These are phyloP conservation scores for Lepidiolamprologus cunningtoni DNA, from an alignment of 2,113 vertebrate species.

Conservation along the genomic window DNA sequence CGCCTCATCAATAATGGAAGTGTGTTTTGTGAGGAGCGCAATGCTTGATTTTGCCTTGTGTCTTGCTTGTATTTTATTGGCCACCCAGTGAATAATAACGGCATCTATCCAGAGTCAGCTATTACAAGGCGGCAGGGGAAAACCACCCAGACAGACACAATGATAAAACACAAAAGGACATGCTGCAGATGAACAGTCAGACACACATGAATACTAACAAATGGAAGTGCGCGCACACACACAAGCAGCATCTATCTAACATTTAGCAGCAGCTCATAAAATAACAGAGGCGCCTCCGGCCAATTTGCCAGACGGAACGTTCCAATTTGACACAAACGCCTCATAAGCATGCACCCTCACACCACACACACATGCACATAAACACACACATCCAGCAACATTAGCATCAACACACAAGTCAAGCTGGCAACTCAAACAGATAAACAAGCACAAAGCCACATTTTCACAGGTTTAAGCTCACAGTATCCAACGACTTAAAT, in stretches of 20 bases:
- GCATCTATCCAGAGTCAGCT: background rate
- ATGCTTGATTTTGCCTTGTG: background rate
- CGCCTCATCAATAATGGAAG: conserved; percentile 42
- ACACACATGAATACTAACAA: background rate
- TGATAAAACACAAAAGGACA: background rate
- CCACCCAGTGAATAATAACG: conserved; percentile 8
- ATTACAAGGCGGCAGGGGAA: background rate
- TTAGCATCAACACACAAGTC: background rate
- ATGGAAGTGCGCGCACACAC: background rate
- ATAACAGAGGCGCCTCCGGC: conserved; percentile 1
- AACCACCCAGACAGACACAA: background rate
- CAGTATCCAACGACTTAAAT: background rate
- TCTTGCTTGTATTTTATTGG: background rate
- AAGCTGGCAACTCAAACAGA: background rate
- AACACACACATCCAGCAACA: background rate
- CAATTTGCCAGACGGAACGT: conserved; percentile 16
- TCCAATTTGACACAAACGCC: conserved; percentile 45
- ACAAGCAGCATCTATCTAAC: conserved; percentile 2
- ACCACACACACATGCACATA: background rate
- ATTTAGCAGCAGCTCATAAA: conserved; percentile 38
- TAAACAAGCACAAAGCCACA: background rate
- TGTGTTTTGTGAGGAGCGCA: background rate
- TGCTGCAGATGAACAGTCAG: background rate
- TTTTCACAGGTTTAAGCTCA: background rate
- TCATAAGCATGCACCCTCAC: conserved; percentile 10